These are phyloP conservation scores for Thamnaconus septentrionalis DNA, from an alignment of 2,113 vertebrate species.

Conservation along the genomic window DNA sequence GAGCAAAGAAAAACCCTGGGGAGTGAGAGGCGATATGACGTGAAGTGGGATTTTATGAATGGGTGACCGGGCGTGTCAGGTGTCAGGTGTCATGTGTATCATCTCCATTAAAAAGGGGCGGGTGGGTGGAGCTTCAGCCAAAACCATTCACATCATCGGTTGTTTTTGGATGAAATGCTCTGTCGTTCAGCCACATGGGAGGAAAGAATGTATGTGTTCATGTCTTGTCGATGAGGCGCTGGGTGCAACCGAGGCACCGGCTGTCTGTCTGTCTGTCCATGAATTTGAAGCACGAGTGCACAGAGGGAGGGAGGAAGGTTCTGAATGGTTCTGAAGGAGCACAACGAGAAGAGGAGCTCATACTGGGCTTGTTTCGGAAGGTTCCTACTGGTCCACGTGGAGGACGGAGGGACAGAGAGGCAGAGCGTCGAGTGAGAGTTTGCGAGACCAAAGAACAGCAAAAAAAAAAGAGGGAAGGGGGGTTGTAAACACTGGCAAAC, in stretches of 20 bases:
- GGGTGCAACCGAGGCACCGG: slow-evolving; percentile 2
- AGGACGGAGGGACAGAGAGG: slow-evolving; percentile 62
- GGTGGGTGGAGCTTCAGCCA: slow-evolving; percentile 8
- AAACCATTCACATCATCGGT: slow-evolving; percentile 12
- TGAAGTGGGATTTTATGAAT: slow-evolving; percentile 32
- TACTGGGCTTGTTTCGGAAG: slow-evolving; percentile 81
- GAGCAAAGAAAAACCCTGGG: not conserved
- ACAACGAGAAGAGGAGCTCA: slow-evolving; percentile 56
- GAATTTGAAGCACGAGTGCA: slow-evolving; percentile 32
- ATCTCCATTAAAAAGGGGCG: slow-evolving; percentile 5
- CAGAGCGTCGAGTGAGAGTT: slow-evolving; percentile 40
- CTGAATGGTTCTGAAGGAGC: slow-evolving; percentile 59
- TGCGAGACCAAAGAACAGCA: slow-evolving; percentile 22
- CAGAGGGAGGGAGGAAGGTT: slow-evolving; percentile 19
- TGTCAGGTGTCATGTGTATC: slow-evolving; percentile 15
- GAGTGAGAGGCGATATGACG: slow-evolving; percentile 8
- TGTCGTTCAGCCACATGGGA: slow-evolving; percentile 37
- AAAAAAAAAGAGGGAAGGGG: slow-evolving; percentile 1
- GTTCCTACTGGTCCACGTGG: slow-evolving; percentile 77
- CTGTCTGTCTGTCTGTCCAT: slow-evolving; percentile 20
- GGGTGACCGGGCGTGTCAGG: slow-evolving; percentile 26
- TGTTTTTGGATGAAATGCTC: slow-evolving; percentile 41
- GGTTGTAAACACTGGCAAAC: not conserved
- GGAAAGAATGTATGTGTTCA: slow-evolving; percentile 42
- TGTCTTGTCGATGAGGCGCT: slow-evolving; percentile 42